Percentiles rank a stretch among this genome's conserved stretches.
phyloP scores from a whole-genome alignment of 1,140 invertebrate genomes.

The Heliconius himera region DNA sequence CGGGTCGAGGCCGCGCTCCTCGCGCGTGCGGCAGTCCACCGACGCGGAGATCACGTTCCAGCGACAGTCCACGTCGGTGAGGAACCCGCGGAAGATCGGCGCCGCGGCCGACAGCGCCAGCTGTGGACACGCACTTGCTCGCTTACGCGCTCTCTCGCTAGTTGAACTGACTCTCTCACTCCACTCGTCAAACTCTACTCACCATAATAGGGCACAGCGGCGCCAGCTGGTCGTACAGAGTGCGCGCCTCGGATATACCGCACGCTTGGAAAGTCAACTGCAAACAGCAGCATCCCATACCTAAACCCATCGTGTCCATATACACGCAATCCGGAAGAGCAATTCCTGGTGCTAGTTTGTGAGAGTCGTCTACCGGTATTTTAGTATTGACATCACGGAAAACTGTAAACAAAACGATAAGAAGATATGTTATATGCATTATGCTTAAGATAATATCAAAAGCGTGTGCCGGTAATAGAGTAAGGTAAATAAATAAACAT shows the following conservation, averaged over 20 bases:
- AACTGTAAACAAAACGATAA: slow-evolving; percentile 83
- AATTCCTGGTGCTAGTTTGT: slow-evolving; percentile 81
- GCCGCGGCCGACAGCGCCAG: slow-evolving; percentile 97
- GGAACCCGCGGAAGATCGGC: slow-evolving; percentile 95
- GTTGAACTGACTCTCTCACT: background rate
- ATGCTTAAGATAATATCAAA: background rate
- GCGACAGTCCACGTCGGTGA: slow-evolving; percentile 97
- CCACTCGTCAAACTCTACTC: slow-evolving; percentile 55
- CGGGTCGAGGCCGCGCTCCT: slow-evolving; percentile 94
- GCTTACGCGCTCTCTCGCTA: background rate
- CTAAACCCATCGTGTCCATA: slow-evolving; percentile 99
- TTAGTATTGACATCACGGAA: slow-evolving; percentile 94
- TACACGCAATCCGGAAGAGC: slow-evolving; percentile 93
- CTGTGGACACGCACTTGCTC: slow-evolving; percentile 71
- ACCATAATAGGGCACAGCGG: slow-evolving; percentile 98
- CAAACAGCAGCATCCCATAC: slow-evolving; percentile 99
- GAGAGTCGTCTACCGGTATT: slow-evolving; percentile 89
- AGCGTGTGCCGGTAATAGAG: background rate
- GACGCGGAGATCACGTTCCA: slow-evolving; percentile 98
- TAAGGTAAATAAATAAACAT: no score
- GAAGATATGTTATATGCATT: background rate
- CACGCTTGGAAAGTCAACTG: slow-evolving; percentile 98
- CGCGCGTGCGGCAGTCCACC: slow-evolving; percentile 97
- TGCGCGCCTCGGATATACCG: slow-evolving; percentile 97
- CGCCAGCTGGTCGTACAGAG: slow-evolving; percentile 98